phyloP scores from a whole-genome alignment of 2,797 vertebrate genomes.

The Petrocephalus sullivani region DNA sequence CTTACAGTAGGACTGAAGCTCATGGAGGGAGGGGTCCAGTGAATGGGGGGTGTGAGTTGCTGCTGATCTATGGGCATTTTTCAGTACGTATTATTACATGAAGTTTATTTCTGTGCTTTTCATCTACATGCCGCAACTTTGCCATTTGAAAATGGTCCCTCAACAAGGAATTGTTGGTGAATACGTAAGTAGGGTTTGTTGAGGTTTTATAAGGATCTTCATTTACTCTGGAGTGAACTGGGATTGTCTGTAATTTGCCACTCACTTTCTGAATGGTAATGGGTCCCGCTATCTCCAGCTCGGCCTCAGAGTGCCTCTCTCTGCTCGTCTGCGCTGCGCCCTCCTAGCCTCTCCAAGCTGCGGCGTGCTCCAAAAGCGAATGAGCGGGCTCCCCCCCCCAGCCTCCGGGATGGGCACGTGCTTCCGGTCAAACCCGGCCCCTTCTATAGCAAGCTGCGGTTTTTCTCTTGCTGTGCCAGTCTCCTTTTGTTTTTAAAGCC shows the following conservation, averaged over 20 bases:
- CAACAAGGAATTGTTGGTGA: neutral
- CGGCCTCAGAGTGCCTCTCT: neutral
- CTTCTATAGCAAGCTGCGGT: neutral
- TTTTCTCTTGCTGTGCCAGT: neutral
- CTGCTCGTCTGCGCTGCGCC: neutral
- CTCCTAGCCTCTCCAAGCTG: neutral
- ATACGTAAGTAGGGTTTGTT: neutral
- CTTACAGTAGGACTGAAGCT: constrained; percentile 50
- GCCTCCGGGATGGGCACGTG: neutral
- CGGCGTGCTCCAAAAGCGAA: neutral
- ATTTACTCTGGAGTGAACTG: neutral
- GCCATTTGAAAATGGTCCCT: neutral
- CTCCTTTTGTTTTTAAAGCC: constrained; percentile 31
- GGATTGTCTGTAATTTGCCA: neutral
- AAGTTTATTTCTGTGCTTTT: neutral
- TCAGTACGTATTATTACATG: neutral
- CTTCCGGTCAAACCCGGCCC: neutral
- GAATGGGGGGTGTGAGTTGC: neutral
- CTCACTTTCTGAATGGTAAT: constrained; percentile 9
- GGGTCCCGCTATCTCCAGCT: neutral
- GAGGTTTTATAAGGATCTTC: neutral
- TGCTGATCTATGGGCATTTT: neutral
- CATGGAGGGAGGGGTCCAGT: constrained; percentile 19
- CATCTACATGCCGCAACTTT: neutral
- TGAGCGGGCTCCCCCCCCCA: neutral